phyloP scores from a whole-genome alignment of 2,113 vertebrate species.

The Rhineura floridana region DNA sequence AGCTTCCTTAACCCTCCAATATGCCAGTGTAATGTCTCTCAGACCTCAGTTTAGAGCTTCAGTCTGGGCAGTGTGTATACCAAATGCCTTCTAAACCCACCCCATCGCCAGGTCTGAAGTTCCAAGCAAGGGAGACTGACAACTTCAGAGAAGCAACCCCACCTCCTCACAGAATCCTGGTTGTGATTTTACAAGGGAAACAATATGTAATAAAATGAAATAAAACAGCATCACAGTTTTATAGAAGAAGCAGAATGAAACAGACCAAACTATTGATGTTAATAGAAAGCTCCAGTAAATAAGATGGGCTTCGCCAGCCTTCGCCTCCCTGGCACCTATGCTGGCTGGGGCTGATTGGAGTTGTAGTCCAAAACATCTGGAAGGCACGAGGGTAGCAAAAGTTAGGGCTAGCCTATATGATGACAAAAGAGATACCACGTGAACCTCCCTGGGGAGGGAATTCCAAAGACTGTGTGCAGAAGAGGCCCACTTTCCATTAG shows the following conservation, averaged over 20 bases:
- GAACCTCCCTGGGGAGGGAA: too few species aligned
- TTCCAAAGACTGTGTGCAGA: too few species aligned
- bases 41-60: too few species aligned
- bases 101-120: too few species aligned
- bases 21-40: background rate
- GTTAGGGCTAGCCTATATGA: background rate
- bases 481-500: too few species aligned
- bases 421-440: too few species aligned
- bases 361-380: too few species aligned
- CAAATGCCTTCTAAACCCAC: background rate
- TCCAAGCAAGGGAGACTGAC: background rate
- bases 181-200: background rate
- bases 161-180: background rate
- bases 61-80: too few species aligned
- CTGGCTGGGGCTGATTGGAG: too few species aligned
- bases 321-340: too few species aligned
- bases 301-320: background rate
- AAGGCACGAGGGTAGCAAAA: too few species aligned
- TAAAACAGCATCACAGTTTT: background rate
- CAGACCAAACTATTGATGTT: background rate
- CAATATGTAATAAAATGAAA: background rate
- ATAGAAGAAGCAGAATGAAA: background rate
- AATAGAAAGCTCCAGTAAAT: background rate
- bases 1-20: background rate
- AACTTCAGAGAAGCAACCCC: background rate